Evolutionary conservation across 2,888 invertebrate species (phyloP), one percentile per base, ranked within the genome.

Genomic region (Campoplex capitator): DNA sequence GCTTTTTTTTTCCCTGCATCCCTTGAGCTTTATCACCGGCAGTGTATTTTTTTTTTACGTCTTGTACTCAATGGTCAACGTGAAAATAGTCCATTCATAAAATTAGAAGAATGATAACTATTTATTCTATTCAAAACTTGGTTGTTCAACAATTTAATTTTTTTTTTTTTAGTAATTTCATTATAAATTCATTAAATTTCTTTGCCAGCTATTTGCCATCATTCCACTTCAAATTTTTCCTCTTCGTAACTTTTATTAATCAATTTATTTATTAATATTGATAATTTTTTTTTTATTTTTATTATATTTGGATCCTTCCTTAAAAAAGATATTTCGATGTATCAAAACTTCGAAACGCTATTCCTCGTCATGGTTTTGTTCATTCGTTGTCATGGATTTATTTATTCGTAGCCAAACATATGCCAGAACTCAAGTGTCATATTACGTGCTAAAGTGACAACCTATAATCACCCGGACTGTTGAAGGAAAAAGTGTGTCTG

Each of bases 11-110:
- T 58, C n/a, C 42, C 13, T 65, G 74, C 67, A 38, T 35, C 65
- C 51, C 51, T 84, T 48, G 35, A 58, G 58, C 62, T n/a, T 76
- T 54, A 65, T 51, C 35, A 18, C 8, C n/a, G 3, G 62, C 28
- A 28, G n/a, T 42, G 2, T 62, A 16, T 56, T 38, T 45, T 35
- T 75, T 48, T 58, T 23, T 48, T 58, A 45, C 2, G 16, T 13
- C 28, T 13, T 75, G 16, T 48, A 73, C 28, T 62, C 9, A 32
- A 62, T 32, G 16, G 16, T 28, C 32, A 16, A 32, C 32, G 32
- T 16, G 6, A 16, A 62, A 32, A 11, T 62, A 16, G 16, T 62
- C 32, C 32, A 16, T 32, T 32, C 62, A 32, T 13, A 32, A 32
- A 32, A 32, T 62, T 62, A 3, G 32, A 32, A 32, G 32, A 62